Evolutionary conservation across 1,140 invertebrate species (phyloP).

Genomic region (Megalonaias nervosa): DNA sequence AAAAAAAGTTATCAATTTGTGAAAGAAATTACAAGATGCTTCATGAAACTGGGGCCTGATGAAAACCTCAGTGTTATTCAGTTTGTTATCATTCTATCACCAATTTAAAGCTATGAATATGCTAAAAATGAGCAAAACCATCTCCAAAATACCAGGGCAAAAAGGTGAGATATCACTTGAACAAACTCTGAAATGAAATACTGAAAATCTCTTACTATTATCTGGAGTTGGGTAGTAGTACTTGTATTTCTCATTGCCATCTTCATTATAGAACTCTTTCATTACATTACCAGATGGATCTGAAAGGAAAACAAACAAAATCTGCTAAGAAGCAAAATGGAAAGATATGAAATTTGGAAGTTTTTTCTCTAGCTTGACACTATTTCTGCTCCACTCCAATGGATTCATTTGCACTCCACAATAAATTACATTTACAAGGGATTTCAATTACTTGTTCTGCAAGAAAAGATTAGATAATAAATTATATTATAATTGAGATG

Average conservation of each 20-base stretch:
- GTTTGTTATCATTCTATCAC: neutral
- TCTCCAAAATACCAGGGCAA: conserved; percentile 6
- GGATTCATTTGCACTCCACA: too few species aligned
- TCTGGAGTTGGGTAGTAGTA: conserved; percentile 76
- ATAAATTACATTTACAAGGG: too few species aligned
- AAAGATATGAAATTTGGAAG: too few species aligned
- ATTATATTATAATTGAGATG: too few species aligned
- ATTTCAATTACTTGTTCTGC: too few species aligned
- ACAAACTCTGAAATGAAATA: neutral
- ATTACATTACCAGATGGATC: conserved; percentile 73
- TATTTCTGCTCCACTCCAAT: too few species aligned
- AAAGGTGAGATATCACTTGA: too few species aligned
- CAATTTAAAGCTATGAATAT: neutral
- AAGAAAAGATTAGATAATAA: too few species aligned
- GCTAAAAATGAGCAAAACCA: conserved; percentile 3
- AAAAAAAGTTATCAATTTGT: too few species aligned
- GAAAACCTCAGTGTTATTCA: neutral
- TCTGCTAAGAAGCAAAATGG: neutral
- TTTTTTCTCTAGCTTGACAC: too few species aligned
- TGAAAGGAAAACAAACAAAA: conserved; percentile 38
- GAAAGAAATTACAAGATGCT: too few species aligned
- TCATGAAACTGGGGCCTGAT: too few species aligned
- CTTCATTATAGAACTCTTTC: conserved; percentile 74
- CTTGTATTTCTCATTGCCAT: conserved; percentile 76
- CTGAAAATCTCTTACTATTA: conserved; percentile 47